Conservation (phyloP, 2,888 invertebrate species). For the Dicycla oo region DNA sequence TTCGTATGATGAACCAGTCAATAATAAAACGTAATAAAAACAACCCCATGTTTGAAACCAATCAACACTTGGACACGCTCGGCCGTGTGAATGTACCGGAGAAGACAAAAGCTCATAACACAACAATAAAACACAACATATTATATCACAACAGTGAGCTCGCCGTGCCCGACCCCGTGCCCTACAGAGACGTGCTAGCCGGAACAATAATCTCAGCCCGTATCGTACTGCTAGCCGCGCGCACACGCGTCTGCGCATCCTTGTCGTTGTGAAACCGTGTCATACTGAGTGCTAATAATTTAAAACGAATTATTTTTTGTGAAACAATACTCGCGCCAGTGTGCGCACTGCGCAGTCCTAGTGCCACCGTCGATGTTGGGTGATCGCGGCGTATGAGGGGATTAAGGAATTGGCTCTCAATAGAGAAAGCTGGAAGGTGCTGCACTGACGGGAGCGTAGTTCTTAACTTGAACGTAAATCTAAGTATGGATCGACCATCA, state of each 20-base stretch:
- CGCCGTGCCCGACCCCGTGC: constrained; percentile 28
- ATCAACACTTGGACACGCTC: constrained; percentile 12
- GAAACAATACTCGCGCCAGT: not conserved
- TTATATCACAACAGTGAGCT: constrained; percentile 15
- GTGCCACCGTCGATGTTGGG: not conserved
- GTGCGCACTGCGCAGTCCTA: too few relatives aligned
- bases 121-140: constrained; percentile 41
- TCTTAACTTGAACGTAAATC: too few relatives aligned
- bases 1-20: constrained; percentile 28
- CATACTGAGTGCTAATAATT: not conserved
- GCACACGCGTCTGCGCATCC: not conserved
- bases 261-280: not conserved
- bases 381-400: too few relatives aligned
- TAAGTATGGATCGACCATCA: not conserved
- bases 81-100: constrained; percentile 5
- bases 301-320: not conserved
- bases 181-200: not conserved
- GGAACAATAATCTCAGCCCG: constrained; percentile 15
- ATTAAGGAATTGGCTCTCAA: constrained; percentile 7
- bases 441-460: not conserved
- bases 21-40: constrained; percentile 8
- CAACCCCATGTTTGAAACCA: not conserved
- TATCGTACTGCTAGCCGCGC: too few relatives aligned
- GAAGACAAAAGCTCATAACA: constrained; percentile 17
- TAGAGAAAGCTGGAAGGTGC: constrained; percentile 1